phyloP scores from a whole-genome alignment of 1,140 invertebrate genomes.

The fruit fly (Drosophila melanogaster) region DNA sequence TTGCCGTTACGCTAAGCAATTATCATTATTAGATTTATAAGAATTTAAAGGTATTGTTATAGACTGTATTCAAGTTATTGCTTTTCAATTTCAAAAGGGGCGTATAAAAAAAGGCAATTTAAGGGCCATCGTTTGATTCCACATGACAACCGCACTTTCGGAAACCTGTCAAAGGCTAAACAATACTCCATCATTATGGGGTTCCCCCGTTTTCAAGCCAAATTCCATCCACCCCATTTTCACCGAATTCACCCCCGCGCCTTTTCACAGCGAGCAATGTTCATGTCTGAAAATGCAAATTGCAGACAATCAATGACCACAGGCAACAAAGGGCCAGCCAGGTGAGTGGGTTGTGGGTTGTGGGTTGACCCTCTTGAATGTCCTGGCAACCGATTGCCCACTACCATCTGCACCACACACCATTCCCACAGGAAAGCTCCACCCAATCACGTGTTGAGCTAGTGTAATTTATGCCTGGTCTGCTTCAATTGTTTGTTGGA shows the following conservation, averaged over 20 bases:
- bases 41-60: too few species aligned
- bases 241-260: background rate
- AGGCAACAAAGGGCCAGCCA: conserved; percentile 32
- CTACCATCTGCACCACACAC: background rate
- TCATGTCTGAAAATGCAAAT: conserved; percentile 63
- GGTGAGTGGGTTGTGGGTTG: conserved; percentile 26
- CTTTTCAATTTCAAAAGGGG: too few species aligned
- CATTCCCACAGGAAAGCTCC: background rate
- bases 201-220: background rate
- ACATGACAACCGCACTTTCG: background rate
- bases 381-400: conserved; percentile 37
- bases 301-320: conserved; percentile 65
- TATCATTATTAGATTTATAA: background rate
- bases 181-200: conserved; percentile 53
- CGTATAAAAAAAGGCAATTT: too few species aligned
- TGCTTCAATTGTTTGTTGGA: conserved; percentile 50
- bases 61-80: too few species aligned
- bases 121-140: too few species aligned
- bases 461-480: conserved; percentile 56
- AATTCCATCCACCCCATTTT: background rate
- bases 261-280: conserved; percentile 28
- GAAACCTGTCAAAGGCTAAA: conserved; percentile 30
- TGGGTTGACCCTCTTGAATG: conserved; percentile 25
- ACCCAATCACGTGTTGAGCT: conserved; percentile 61
- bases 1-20: background rate